Conservation (phyloP, 2,113 vertebrate genomes). For the Solea solea region DNA sequence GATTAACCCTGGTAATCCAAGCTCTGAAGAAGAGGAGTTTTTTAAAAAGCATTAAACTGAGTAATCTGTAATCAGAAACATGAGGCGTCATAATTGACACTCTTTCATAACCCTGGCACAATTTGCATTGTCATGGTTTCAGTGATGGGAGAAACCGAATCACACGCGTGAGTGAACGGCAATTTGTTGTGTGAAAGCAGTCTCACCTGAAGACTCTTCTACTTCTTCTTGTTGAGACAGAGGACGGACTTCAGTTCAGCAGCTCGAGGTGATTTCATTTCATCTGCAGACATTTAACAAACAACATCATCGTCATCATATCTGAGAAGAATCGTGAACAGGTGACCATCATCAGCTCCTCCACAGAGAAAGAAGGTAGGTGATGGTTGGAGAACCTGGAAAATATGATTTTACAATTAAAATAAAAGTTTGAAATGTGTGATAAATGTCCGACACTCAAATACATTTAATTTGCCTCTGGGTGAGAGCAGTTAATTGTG, state of each 20-base stretch:
- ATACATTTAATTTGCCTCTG: too few species aligned
- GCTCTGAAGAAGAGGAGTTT: background rate
- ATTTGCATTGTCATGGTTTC: slow-evolving; percentile 16
- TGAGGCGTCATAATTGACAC: background rate
- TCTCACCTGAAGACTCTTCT: background rate
- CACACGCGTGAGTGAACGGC: background rate
- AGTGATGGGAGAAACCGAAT: slow-evolving; percentile 20
- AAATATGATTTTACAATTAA: too few species aligned
- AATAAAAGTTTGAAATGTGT: too few species aligned
- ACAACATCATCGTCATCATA: too few species aligned
- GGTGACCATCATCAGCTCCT: too few species aligned
- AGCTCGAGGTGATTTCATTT: background rate
- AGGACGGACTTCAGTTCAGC: background rate
- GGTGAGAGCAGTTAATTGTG: too few species aligned
- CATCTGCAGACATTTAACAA: background rate
- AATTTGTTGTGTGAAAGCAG: background rate
- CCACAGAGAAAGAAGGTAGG: too few species aligned
- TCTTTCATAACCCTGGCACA: too few species aligned
- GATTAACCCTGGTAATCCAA: background rate
- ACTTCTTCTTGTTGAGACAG: background rate
- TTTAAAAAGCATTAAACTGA: background rate
- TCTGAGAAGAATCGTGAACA: too few species aligned
- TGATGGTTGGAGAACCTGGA: too few species aligned
- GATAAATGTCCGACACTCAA: too few species aligned
- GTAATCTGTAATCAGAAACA: too few species aligned